Conservation (phyloP, 2,888 invertebrate species). For the Xylota segnis region DNA sequence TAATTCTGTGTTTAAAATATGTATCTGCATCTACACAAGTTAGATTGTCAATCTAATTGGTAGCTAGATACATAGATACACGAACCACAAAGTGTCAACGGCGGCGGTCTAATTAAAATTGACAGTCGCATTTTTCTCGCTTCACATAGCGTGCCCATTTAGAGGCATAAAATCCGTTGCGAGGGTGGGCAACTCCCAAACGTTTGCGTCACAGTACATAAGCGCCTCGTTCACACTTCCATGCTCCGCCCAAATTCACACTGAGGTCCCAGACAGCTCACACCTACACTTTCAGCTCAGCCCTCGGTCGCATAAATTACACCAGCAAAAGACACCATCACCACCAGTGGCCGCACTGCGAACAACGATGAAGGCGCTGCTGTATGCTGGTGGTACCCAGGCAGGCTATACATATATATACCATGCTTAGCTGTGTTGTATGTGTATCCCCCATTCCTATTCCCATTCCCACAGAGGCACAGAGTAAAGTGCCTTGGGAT, state of each 20-base stretch:
- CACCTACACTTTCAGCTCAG: slow-evolving; percentile 67
- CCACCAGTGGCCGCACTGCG: slow-evolving; percentile 21
- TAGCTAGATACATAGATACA: slow-evolving; percentile 15
- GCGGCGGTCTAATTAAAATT: slow-evolving; percentile 35
- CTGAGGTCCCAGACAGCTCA: slow-evolving; percentile 68
- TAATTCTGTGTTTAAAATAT: not conserved
- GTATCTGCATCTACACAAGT: not conserved
- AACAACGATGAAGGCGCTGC: slow-evolving; percentile 52
- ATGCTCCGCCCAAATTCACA: slow-evolving; percentile 72
- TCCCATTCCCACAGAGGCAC: slow-evolving; percentile 66
- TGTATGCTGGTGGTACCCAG: slow-evolving; percentile 24
- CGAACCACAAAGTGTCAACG: slow-evolving; percentile 47
- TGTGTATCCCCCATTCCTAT: slow-evolving; percentile 39
- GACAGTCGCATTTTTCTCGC: slow-evolving; percentile 41
- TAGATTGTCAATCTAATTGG: not conserved
- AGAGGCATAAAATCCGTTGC: not conserved
- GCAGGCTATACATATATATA: slow-evolving; percentile 31
- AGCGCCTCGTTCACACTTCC: slow-evolving; percentile 47
- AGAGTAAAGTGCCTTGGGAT: slow-evolving; percentile 66
- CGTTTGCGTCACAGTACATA: slow-evolving; percentile 50
- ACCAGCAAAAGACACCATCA: slow-evolving; percentile 30
- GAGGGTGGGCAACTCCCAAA: slow-evolving; percentile 63
- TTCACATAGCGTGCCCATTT: slow-evolving; percentile 4
- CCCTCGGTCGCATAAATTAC: slow-evolving; percentile 57
- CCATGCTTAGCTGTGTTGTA: slow-evolving; percentile 43